Conservation (phyloP, 2,797 vertebrate genomes). For the Okamejei kenojei region DNA sequence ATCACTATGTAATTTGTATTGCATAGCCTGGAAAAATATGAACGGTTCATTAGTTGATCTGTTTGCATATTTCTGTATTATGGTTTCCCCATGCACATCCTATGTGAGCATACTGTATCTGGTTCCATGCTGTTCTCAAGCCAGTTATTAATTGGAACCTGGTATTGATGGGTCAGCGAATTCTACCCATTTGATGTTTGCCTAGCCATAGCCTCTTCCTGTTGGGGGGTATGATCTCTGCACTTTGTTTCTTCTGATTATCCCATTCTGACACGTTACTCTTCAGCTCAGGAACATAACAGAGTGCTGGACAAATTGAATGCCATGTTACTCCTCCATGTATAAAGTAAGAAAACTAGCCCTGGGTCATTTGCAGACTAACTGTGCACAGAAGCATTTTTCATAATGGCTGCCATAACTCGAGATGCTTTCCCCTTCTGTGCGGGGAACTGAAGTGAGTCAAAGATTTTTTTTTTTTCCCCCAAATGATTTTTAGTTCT, state of each 20-base stretch:
- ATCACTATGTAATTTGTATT: background rate
- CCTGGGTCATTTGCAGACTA: background rate
- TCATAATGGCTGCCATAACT: background rate
- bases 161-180: background rate
- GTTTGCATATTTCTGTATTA: background rate
- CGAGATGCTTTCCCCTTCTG: background rate
- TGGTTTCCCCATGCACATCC: background rate
- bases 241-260: background rate
- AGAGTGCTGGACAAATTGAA: background rate
- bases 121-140: background rate
- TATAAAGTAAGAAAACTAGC: background rate
- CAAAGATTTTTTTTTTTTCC: background rate
- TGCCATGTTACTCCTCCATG: background rate
- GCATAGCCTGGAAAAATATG: conserved; percentile 6
- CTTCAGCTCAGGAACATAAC: too few species aligned
- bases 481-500: background rate
- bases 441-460: background rate
- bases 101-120: background rate
- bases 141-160: background rate
- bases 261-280: background rate
- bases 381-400: background rate
- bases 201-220: background rate
- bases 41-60: background rate
- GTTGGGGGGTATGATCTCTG: background rate
- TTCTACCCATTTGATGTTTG: background rate